Conservation (phyloP, 2,797 vertebrate genomes). For the Psittacula derbiana region DNA sequence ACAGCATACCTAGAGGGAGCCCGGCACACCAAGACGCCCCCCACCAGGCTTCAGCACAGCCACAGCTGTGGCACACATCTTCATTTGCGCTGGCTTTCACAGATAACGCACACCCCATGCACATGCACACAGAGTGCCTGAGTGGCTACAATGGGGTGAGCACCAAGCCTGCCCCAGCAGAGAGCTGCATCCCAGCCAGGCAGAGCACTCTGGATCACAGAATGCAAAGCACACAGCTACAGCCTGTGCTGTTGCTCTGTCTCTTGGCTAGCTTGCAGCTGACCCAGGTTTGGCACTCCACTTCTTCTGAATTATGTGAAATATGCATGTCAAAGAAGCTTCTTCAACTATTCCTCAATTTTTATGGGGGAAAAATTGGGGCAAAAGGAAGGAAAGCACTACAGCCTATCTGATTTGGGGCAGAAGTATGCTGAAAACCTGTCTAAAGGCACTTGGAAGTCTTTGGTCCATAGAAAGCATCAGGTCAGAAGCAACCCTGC, state of each 20-base stretch:
- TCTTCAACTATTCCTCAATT: neutral
- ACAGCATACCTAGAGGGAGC: neutral
- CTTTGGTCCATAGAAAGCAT: neutral
- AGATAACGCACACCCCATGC: rapidly evolving
- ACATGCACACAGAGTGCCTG: neutral
- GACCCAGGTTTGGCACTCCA: neutral
- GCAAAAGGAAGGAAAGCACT: neutral
- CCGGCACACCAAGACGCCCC: neutral
- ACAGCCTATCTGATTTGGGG: neutral
- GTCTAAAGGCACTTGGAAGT: neutral
- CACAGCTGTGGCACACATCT: neutral
- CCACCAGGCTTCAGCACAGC: neutral
- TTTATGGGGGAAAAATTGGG: neutral
- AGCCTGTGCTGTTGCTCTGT: neutral
- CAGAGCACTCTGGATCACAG: rapidly evolving
- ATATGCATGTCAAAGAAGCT: neutral
- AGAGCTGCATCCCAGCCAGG: neutral
- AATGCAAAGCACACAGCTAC: neutral
- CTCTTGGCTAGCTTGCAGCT: neutral
- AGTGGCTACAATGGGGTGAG: rapidly evolving
- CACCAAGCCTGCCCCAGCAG: neutral
- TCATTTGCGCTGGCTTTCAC: neutral
- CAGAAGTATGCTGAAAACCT: neutral
- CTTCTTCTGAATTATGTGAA: neutral
- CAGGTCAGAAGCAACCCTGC: neutral